A percentile compares a stretch with the other conserved stretches of the same genome.
phyloP scores from a whole-genome alignment of 1,140 invertebrate genomes.

The Solen grandis region DNA sequence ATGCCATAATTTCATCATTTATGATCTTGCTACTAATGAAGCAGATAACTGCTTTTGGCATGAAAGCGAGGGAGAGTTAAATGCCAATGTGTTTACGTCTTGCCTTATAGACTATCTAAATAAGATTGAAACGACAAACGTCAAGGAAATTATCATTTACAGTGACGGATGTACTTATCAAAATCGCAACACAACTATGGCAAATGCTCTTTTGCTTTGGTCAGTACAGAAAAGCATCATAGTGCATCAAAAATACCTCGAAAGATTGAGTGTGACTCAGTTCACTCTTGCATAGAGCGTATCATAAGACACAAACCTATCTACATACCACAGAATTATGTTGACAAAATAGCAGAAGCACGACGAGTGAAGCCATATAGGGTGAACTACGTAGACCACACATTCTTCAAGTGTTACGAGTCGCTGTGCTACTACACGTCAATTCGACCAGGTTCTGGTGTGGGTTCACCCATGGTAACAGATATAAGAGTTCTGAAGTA shows the following conservation, averaged over 20 bases:
- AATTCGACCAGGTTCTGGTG: constrained; percentile 5
- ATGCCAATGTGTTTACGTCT: constrained; percentile 15
- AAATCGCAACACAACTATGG: no score
- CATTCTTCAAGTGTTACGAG: constrained; percentile 16
- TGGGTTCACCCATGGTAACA: constrained; percentile 28
- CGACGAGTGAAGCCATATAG: background rate
- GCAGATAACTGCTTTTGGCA: constrained; percentile 29
- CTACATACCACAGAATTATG: constrained; percentile 22
- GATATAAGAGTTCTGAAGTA: constrained; percentile 12
- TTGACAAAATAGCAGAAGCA: constrained; percentile 4
- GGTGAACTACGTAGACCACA: constrained; percentile 13
- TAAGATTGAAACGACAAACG: background rate
- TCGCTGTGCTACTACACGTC: background rate
- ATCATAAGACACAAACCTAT: constrained; percentile 6
- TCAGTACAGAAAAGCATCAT: background rate
- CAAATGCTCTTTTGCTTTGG: background rate
- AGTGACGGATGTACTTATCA: no score
- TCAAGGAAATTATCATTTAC: no score
- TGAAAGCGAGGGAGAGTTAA: constrained; percentile 12
- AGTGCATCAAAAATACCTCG: background rate
- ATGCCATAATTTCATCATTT: constrained; percentile 11
- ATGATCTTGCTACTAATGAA: background rate
- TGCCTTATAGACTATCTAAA: constrained; percentile 29
- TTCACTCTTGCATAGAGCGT: constrained; percentile 12
- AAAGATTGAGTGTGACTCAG: constrained; percentile 12